Conservation (phyloP, 2,113 vertebrate species). For the Bagarius yarrelli region DNA sequence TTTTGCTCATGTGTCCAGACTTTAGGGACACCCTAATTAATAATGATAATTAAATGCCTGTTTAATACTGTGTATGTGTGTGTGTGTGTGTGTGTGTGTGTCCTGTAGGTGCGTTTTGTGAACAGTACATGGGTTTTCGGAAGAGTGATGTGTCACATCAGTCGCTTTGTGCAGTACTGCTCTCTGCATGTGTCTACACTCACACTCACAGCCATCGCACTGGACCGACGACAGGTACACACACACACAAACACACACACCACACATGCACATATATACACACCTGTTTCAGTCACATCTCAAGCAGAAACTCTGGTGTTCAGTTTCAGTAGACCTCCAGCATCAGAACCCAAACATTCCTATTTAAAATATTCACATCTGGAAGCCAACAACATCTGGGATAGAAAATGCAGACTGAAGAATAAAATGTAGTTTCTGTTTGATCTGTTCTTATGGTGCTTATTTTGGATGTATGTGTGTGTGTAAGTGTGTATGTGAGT, state of each 20-base stretch:
- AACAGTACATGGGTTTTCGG: slow-evolving; percentile 93
- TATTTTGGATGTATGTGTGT: too few species aligned
- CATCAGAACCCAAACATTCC: too few species aligned
- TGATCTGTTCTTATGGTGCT: too few species aligned
- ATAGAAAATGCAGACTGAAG: too few species aligned
- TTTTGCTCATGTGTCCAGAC: too few species aligned
- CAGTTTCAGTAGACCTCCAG: too few species aligned
- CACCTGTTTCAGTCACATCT: neutral
- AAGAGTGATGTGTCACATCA: slow-evolving; percentile 90
- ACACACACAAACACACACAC: slow-evolving; percentile 8
- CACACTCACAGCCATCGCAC: slow-evolving; percentile 87
- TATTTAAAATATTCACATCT: too few species aligned
- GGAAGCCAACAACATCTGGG: too few species aligned
- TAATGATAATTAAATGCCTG: too few species aligned
- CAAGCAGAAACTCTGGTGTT: neutral
- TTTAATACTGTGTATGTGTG: slow-evolving; percentile 2
- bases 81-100: neutral
- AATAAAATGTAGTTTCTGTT: too few species aligned
- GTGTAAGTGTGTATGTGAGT: too few species aligned
- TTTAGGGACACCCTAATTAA: too few species aligned
- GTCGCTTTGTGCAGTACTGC: slow-evolving; percentile 92
- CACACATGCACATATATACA: neutral
- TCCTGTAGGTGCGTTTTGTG: slow-evolving; percentile 84
- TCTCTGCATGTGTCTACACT: slow-evolving; percentile 90
- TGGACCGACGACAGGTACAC: slow-evolving; percentile 89